Evolutionary conservation across 2,888 invertebrate genomes (phyloP), one percentile per base, ranked within the genome.

Genomic region (Hydrotaea cyrtoneurina): DNA sequence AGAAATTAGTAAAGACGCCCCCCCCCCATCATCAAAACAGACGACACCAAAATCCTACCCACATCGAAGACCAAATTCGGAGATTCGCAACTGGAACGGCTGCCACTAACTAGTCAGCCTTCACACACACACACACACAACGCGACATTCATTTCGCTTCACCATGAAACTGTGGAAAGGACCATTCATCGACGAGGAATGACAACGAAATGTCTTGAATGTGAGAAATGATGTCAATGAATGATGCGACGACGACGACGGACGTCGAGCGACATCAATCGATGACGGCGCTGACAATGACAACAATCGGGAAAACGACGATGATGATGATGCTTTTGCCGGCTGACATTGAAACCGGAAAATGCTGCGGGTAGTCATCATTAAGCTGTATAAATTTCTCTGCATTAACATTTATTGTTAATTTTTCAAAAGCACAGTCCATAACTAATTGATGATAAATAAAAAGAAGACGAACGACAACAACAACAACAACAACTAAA

Each of bases 371-470:
- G 90, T 90, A 87, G 87, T 88, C 87, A 64, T 78, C 83, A 78
- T 81, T 83, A 85, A 73, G 57, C 55, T 78, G 80, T 39, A 76
- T 72, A 66, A 66, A 53, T 73, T 76, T 73, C 66, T 71, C 75
- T 72, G 75, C 82, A 78, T 78, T 86, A 86, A 83, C 83, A 85
- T 86, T 86, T 85, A 85, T 89, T 88, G 89, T 87, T 88, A 87
- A 88, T 87, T 87, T 88, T 88, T 88, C 86, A 86, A 76, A n/a
- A 87, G 75, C 71, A 87, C 76, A 86, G 80, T 88, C 90, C 89
- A 88, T 89, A 88, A 87, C 90, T 91, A 91, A 91, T 91, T 91
- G 90, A 89, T 88, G 88, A 88, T 87, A 86, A 88, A 87, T 86
- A 83, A 80, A 77, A n/a, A 82, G 2, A 7, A 82, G 2, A 39